Evolutionary conservation across 2,888 invertebrate genomes (phyloP), one percentile per base, ranked within the genome.

Genomic region (Spisula subtruncata): DNA sequence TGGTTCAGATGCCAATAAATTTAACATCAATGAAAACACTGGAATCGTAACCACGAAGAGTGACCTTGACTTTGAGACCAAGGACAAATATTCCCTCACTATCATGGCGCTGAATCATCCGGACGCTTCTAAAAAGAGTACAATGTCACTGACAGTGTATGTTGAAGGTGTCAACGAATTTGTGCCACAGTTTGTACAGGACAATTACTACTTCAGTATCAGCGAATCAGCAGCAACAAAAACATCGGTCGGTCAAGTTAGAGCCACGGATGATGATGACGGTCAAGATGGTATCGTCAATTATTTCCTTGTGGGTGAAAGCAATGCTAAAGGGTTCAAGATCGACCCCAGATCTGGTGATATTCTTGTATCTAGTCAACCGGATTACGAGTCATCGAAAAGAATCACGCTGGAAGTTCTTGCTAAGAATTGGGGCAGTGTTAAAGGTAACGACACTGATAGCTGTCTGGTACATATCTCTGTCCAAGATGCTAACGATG

Each of bases 401-500:
- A 89, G 91, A 54, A 94, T 96, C 14, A 91, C 91, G 10, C 97
- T 99, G 16, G 98, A 98, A 0, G 99, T 99, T 0, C 97, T 99
- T 97, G 99, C 99, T 0, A 99, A 99, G 97, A 99, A 99, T 96
- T 98, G 98, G 83, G 99, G 99, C 20, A 98, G 99, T 29, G 99
- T 99, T 93, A 97, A 98, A 66, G 99, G 99, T 4, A 99, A 99
- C 96, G 99, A 99, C 95, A 99, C 99, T 0, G 99, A 99, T 96
- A 99, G 98, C 97, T 99, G 99, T 5, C 98, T 98, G 97, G 98
- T 99, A 0, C 98, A 98, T 82, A 98, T 99, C 91, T 98, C 98
- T 0, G 98, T 99, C 92, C 98, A 99, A 97, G 99, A 99, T 96
- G 99, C 99, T 32, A 99, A 99, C 96, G 99, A 99, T 97, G 99